phyloP scores from a whole-genome alignment of 2,797 vertebrate species.

The Merluccius polli region DNA sequence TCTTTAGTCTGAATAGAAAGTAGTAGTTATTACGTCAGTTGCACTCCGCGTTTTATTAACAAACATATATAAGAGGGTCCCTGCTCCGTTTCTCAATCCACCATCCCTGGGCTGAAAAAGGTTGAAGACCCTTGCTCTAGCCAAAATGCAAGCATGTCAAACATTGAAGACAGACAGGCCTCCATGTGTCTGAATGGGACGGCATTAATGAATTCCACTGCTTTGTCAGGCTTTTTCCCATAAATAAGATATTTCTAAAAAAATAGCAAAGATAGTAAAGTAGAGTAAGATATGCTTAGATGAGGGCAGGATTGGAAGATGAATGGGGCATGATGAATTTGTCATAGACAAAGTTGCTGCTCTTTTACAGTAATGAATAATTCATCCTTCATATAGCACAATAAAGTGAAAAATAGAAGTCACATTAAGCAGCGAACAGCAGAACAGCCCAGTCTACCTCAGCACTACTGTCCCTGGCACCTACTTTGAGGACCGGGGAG shows the following conservation, averaged over 20 bases:
- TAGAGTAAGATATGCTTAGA: conserved; percentile 37
- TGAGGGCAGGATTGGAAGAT: conserved; percentile 25
- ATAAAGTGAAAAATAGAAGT: conserved; percentile 73
- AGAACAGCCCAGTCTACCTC: conserved; percentile 57
- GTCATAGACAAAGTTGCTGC: conserved; percentile 71
- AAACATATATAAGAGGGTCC: no score
- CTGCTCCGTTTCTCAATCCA: no score
- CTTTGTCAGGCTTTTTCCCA: conserved; percentile 68
- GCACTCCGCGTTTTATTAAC: no score
- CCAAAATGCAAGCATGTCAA: conserved; percentile 49
- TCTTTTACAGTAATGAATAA: conserved; percentile 75
- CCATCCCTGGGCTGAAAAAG: no score
- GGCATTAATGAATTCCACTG: conserved; percentile 66
- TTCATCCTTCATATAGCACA: conserved; percentile 70
- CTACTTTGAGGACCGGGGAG: neutral
- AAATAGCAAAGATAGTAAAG: conserved; percentile 21
- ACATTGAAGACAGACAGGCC: conserved; percentile 33
- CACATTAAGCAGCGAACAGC: conserved; percentile 64
- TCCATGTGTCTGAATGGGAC: conserved; percentile 32
- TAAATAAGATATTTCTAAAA: conserved; percentile 60
- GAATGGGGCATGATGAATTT: conserved; percentile 60
- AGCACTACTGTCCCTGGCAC: conserved; percentile 40
- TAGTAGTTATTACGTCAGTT: no score
- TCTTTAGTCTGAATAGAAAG: no score
- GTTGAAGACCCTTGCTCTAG: no score